phyloP scores from a whole-genome alignment of 2,113 vertebrate species.

The Turnix velox region DNA sequence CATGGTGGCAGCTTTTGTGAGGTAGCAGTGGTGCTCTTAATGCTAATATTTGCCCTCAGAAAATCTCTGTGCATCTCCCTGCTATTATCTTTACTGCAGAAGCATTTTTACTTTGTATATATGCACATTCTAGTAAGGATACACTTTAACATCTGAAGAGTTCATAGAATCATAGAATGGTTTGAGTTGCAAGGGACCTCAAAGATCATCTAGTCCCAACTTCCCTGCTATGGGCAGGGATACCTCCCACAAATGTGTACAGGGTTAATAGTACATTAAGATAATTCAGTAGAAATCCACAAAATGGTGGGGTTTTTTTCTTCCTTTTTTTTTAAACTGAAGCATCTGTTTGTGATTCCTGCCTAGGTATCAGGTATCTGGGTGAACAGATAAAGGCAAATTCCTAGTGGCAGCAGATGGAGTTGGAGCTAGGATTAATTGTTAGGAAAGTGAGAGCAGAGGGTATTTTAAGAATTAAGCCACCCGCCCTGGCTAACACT shows the following conservation, averaged over 20 bases:
- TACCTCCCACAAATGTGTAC: too few species aligned
- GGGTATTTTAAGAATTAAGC: neutral
- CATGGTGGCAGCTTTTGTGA: neutral
- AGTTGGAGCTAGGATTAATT: slow-evolving; percentile 2
- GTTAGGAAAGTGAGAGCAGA: neutral
- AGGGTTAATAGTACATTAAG: neutral
- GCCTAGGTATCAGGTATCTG: neutral
- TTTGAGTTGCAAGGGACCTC: too few species aligned
- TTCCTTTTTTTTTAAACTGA: neutral
- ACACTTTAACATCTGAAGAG: fast-evolving
- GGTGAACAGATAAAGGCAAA: neutral
- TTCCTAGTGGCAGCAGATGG: slow-evolving; percentile 1
- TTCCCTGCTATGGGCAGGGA: too few species aligned
- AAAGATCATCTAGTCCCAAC: too few species aligned
- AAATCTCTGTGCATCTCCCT: neutral
- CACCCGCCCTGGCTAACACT: neutral
- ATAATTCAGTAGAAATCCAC: neutral
- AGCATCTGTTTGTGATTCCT: slow-evolving; percentile 27
- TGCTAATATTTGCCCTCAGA: neutral
- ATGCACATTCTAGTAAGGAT: neutral
- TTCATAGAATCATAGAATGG: too few species aligned
- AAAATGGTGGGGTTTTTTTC: neutral
- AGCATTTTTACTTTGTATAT: neutral
- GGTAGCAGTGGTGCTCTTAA: neutral
- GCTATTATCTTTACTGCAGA: neutral